Evolutionary conservation across 2,888 invertebrate genomes (phyloP), one percentile per base, ranked within the genome.

Genomic region (Synergus japonicus): DNA sequence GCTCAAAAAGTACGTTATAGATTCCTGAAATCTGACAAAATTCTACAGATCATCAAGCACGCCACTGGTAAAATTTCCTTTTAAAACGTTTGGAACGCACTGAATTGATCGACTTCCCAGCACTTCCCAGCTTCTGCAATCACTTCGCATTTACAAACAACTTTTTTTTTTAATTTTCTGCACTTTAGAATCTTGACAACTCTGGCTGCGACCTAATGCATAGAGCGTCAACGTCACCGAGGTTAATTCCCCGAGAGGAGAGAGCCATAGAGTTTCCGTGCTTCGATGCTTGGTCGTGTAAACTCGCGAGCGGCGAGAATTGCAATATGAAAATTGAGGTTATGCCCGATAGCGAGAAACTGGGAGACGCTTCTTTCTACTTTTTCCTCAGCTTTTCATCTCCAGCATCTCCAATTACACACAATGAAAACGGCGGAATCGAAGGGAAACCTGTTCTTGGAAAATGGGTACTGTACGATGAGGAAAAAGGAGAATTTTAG

Each of bases 241-340:
- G 12, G 44, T 54, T 54, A 43, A 63, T 63, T 64, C 15, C 15
- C 15, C n/a, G 22, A 43, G 69, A 49, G 49, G 49, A 67, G 46
- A 49, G 49, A 46, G 46, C 22, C 10, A 22, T 22, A 41, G 18
- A 73, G 29, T 73, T 54, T 54, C 46, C n/a, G 22, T 29, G 29
- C 44, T 46, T 54, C 69, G 69, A 49, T 69, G 22, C 29, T 29
- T 22, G 10, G 7, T 67, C 63, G 63, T 29, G 63, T 63, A 43
- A 76, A 60, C 41, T 76, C 54, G 9, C 37, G 22, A 43, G 63
- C 18, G 37, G 63, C 22, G 46, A 78, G 44, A 78, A 60, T 67
- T 78, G 44, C 29, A 78, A 67, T 67, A 58, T 67, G 46, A 65
- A 76, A 67, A 78, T 79, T 78, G 79, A 79, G 79, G 79, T 79